Evolutionary conservation across 2,888 invertebrate species (phyloP).

Genomic region (Protodeltote pygarga): DNA sequence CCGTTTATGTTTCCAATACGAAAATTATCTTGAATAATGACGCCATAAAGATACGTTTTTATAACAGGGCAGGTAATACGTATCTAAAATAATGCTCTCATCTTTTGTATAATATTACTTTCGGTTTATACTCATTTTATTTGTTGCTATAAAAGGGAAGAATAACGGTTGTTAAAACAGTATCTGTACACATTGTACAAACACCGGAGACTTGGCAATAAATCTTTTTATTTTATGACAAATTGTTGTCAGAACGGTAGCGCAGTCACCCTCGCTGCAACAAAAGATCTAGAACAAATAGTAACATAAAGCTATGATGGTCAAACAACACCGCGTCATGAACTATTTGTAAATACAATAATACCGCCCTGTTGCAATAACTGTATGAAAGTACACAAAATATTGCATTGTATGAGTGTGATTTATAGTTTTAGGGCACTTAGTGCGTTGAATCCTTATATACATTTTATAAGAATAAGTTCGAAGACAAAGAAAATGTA

Average conservation of each 20-base stretch:
- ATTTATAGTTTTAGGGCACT: constrained; percentile 72
- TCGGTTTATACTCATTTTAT: constrained; percentile 81
- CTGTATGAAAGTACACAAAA: constrained; percentile 75
- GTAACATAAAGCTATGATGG: constrained; percentile 78
- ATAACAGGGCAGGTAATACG: constrained; percentile 63
- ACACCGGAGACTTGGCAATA: constrained; percentile 71
- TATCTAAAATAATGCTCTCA: constrained; percentile 72
- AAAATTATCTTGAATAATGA: constrained; percentile 59
- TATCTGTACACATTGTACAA: constrained; percentile 71
- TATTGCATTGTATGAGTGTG: constrained; percentile 67
- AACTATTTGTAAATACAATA: constrained; percentile 78
- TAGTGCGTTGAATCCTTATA: constrained; percentile 25
- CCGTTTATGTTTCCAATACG: constrained; percentile 35
- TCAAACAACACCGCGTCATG: constrained; percentile 72
- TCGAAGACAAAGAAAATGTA: constrained; percentile 45
- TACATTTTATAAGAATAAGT: constrained; percentile 20
- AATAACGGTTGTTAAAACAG: constrained; percentile 81
- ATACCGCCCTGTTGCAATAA: constrained; percentile 68
- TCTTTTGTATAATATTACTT: constrained; percentile 77
- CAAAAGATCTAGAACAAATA: constrained; percentile 84
- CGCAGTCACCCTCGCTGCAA: constrained; percentile 69
- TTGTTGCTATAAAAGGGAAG: constrained; percentile 82
- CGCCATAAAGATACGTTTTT: constrained; percentile 62
- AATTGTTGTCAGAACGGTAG: constrained; percentile 78
- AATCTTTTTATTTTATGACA: constrained; percentile 87